These are phyloP conservation scores for Osmerus mordax DNA, from an alignment of 2,113 vertebrate genomes.

Conservation along the genomic window DNA sequence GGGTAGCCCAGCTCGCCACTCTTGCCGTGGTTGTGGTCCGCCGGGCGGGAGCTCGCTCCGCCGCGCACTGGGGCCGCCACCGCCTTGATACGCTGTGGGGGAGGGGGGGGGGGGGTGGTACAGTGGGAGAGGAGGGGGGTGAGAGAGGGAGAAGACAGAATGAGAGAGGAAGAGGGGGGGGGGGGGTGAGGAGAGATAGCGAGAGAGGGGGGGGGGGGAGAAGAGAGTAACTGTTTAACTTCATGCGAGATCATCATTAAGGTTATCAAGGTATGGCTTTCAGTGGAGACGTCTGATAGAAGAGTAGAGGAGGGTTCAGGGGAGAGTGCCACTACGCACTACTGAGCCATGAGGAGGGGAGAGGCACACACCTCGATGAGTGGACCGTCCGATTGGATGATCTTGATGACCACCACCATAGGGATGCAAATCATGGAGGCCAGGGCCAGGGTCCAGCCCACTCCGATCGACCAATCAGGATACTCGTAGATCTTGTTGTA, in stretches of 20 bases:
- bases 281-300: no score
- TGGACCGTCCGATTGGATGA: conserved; percentile 89
- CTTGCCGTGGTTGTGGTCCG: conserved; percentile 54
- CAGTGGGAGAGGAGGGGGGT: background rate
- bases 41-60: conserved; percentile 74
- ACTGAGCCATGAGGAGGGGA: background rate
- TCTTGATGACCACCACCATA: conserved; percentile 88
- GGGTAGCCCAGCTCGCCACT: conserved; percentile 57
- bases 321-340: background rate
- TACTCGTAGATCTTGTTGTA: conserved; percentile 97
- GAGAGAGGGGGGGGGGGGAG: no score
- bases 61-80: conserved; percentile 84
- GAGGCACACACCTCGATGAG: conserved; percentile 86
- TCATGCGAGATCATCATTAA: background rate
- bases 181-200: background rate
- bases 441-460: conserved; percentile 93
- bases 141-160: background rate
- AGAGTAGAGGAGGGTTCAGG: background rate
- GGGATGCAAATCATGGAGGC: conserved; percentile 97
- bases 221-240: background rate
- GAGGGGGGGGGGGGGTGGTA: background rate
- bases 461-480: conserved; percentile 89
- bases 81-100: conserved; percentile 86
- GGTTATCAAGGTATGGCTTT: no score
- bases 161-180: background rate